Conservation (phyloP, 2,797 vertebrate species). For the Coendou prehensilis region DNA sequence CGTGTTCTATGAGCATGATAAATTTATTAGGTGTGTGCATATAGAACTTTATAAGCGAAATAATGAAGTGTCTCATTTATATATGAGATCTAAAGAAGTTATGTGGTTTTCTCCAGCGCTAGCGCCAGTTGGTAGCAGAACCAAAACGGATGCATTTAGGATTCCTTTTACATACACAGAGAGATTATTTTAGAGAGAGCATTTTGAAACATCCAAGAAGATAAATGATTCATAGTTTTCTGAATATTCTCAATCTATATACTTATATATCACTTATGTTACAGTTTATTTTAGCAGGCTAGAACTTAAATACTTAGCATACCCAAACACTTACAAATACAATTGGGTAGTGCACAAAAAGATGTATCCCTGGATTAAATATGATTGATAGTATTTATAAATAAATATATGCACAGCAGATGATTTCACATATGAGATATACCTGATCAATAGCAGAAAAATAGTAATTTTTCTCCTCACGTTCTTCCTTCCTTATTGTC, state of each 20-base stretch:
- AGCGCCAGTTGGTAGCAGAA: neutral
- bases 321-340: neutral
- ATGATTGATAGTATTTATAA: neutral
- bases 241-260: slow-evolving; percentile 31
- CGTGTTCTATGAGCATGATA: slow-evolving; percentile 37
- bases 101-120: neutral
- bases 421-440: neutral
- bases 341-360: neutral
- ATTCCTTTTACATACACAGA: neutral
- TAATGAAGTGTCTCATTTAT: slow-evolving; percentile 63
- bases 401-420: neutral
- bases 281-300: neutral
- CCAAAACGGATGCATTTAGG: neutral
- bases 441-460: neutral
- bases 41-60: slow-evolving; percentile 53
- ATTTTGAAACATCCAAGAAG: neutral
- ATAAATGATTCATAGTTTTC: neutral
- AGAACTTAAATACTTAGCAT: neutral
- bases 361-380: neutral
- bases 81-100: slow-evolving; percentile 21
- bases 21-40: slow-evolving; percentile 55
- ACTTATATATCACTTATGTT: neutral
- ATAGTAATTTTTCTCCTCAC: neutral
- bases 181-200: neutral
- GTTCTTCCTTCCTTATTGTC: neutral